phyloP scores from a whole-genome alignment of 2,797 vertebrate species.

The Poecile montanus region DNA sequence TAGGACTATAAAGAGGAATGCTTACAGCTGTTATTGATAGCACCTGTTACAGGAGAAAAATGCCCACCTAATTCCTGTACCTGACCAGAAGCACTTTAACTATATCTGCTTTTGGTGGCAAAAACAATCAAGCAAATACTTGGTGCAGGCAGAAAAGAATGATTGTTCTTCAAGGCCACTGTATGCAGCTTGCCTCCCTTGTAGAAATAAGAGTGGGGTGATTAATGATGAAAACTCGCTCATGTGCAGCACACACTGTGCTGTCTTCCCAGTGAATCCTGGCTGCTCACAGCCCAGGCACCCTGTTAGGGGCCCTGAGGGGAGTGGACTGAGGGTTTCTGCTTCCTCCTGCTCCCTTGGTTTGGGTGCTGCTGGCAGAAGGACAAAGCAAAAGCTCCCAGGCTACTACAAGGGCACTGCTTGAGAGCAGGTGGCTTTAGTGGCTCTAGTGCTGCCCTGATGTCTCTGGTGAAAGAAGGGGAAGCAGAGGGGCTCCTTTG shows the following conservation, averaged over 20 bases:
- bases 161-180: background rate
- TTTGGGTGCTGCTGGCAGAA: background rate
- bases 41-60: background rate
- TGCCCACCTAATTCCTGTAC: background rate
- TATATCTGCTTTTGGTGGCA: conserved; percentile 34
- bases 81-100: background rate
- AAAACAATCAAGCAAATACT: conserved; percentile 23
- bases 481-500: background rate
- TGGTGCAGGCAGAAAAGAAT: background rate
- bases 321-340: background rate
- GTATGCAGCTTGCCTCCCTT: background rate
- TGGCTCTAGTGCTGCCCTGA: accelerated
- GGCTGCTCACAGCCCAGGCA: background rate
- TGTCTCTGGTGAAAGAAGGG: background rate
- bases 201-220: background rate
- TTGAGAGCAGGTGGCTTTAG: background rate
- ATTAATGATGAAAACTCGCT: conserved; percentile 8
- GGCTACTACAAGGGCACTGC: background rate
- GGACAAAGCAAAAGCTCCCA: background rate
- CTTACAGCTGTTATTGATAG: background rate
- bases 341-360: background rate
- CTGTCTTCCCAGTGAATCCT: background rate
- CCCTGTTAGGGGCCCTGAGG: background rate
- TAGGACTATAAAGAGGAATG: background rate
- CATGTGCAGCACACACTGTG: background rate